Percentiles rank a stretch among this genome's conserved stretches.
These are phyloP conservation scores for Axinella damicornis DNA, from an alignment of 37 sponge, comb jelly and placozoan species.

Conservation along the genomic window DNA sequence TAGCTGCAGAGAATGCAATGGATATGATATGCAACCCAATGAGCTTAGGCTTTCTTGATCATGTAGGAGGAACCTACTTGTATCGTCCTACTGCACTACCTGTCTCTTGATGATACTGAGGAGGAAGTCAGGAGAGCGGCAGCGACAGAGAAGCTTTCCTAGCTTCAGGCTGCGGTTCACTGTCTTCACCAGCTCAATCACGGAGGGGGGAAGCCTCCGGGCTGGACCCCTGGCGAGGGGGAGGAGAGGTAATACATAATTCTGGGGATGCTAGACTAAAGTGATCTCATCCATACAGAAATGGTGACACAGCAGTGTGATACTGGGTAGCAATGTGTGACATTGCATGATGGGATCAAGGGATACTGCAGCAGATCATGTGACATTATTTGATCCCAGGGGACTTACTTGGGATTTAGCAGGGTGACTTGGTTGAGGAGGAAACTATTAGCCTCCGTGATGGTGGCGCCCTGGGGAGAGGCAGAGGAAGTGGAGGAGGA, in stretches of 20 bases:
- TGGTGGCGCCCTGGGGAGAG: slow-evolving; percentile 52
- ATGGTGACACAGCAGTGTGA: neutral
- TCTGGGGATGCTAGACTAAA: too few relatives aligned
- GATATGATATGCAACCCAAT: too few relatives aligned
- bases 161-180: slow-evolving; percentile 72
- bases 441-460: slow-evolving; percentile 91
- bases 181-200: slow-evolving; percentile 81
- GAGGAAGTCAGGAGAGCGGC: slow-evolving; percentile 96
- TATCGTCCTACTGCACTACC: slow-evolving; percentile 33
- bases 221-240: slow-evolving; percentile 74
- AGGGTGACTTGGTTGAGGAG: slow-evolving; percentile 91
- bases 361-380: too few relatives aligned
- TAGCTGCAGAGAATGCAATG: too few relatives aligned
- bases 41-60: too few relatives aligned
- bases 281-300: too few relatives aligned
- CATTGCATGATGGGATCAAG: too few relatives aligned
- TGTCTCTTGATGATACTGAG: slow-evolving; percentile 92
- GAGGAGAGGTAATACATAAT: too few relatives aligned
- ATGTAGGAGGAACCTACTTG: too few relatives aligned
- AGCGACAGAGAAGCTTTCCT: slow-evolving; percentile 85
- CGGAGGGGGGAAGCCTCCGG: slow-evolving; percentile 76
- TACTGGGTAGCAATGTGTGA: too few relatives aligned
- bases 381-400: neutral
- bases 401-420: slow-evolving; percentile 72
- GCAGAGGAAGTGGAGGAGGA: slow-evolving; percentile 32